Evolutionary conservation across 2,888 invertebrate genomes (phyloP).

Genomic region (Sinohyriopsis cumingii): DNA sequence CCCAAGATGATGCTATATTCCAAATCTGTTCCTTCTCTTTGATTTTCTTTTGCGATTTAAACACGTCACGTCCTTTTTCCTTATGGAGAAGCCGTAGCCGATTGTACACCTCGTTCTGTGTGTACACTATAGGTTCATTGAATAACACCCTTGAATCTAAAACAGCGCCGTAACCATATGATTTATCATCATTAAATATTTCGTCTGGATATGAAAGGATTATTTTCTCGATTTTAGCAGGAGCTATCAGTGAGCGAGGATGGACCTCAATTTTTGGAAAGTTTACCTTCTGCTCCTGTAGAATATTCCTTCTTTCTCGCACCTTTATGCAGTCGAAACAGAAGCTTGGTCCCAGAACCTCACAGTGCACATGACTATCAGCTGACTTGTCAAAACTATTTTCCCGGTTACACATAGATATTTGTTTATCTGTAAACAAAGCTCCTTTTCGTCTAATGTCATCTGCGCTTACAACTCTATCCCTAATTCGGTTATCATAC

Average conservation of each 20-base stretch:
- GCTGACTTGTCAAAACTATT: conserved; percentile 5
- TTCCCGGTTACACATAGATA: conserved; percentile 36
- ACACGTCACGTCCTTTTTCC: too few relatives aligned
- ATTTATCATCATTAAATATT: conserved; percentile 28
- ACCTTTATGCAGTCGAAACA: conserved; percentile 49
- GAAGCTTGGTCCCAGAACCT: conserved; percentile 46
- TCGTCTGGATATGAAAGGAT: conserved; percentile 32
- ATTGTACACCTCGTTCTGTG: conserved; percentile 42
- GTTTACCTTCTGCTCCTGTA: conserved; percentile 27
- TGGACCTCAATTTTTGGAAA: conserved; percentile 47
- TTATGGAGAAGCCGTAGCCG: conserved; percentile 16
- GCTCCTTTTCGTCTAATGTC: conserved; percentile 14
- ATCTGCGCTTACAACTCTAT: conserved; percentile 41
- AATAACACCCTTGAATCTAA: conserved; percentile 32
- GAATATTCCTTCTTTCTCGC: conserved; percentile 23
- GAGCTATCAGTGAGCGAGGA: conserved; percentile 47
- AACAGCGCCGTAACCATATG: conserved; percentile 34
- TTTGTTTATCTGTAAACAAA: conserved; percentile 22
- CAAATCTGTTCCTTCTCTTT: too few relatives aligned
- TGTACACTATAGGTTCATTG: conserved; percentile 36
- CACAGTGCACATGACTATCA: conserved; percentile 35
- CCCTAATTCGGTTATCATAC: conserved; percentile 35
- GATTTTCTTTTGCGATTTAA: too few relatives aligned
- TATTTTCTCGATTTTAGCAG: conserved; percentile 37
- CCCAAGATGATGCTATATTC: too few relatives aligned